A percentile compares a stretch with the other conserved stretches of the same genome.
Evolutionary conservation across 2,888 invertebrate species (phyloP).

Genomic region (Drosophila greeni): DNA sequence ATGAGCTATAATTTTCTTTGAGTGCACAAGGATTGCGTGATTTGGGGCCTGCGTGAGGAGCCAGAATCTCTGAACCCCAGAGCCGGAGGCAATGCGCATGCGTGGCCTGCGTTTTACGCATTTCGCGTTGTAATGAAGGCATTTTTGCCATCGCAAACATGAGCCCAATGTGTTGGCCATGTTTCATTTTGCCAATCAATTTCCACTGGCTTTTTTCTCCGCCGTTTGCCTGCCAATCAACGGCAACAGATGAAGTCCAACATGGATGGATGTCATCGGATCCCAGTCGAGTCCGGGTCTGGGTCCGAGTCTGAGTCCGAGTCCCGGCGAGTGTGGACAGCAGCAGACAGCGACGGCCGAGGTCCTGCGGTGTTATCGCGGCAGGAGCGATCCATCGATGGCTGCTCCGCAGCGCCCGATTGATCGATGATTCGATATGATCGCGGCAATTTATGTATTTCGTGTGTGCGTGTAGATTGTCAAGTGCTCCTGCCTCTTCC

Average conservation of each 20-base stretch:
- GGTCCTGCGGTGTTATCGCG: conserved; percentile 66
- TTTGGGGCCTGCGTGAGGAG: conserved; percentile 33
- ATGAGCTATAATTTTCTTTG: neutral
- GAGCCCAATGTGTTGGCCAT: conserved; percentile 60
- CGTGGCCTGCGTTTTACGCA: conserved; percentile 71
- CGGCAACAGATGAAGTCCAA: conserved; percentile 69
- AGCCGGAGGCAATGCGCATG: conserved; percentile 58
- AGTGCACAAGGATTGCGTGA: conserved; percentile 19
- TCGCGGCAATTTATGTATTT: conserved; percentile 67
- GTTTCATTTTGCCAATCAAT: conserved; percentile 72
- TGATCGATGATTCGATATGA: conserved; percentile 68
- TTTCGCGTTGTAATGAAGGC: conserved; percentile 71
- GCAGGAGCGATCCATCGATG: conserved; percentile 47
- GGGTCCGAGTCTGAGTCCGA: neutral
- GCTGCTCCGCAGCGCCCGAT: conserved; percentile 37
- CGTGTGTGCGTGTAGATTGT: conserved; percentile 59
- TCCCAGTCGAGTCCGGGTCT: conserved; percentile 3
- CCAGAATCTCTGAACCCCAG: conserved; percentile 14
- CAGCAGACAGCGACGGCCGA: conserved; percentile 67
- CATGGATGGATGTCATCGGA: conserved; percentile 40
- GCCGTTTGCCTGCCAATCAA: conserved; percentile 46
- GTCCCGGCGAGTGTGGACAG: conserved; percentile 69
- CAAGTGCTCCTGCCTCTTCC: conserved; percentile 44
- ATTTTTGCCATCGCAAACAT: conserved; percentile 68
- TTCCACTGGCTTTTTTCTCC: conserved; percentile 52